Percentiles rank a stretch among this genome's conserved stretches.
Evolutionary conservation across 2,888 invertebrate genomes (phyloP).

Genomic region (Netelia melanura): DNA sequence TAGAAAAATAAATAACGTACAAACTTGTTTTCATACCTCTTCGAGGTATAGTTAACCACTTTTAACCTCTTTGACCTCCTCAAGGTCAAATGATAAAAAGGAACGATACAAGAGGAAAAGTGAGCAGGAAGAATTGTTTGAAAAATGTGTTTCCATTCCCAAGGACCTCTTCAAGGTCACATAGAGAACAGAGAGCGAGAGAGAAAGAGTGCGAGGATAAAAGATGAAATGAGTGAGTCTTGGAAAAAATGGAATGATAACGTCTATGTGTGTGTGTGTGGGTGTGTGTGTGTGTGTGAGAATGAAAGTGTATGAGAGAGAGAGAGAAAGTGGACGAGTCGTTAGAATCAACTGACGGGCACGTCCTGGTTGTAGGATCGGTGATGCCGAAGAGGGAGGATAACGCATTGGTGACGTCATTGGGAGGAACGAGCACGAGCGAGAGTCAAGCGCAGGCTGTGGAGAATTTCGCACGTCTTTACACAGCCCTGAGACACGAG

Average conservation of each 20-base stretch:
- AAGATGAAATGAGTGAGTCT: neutral
- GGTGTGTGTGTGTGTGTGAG: slow-evolving; percentile 49
- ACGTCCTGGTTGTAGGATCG: slow-evolving; percentile 85
- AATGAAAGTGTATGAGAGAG: slow-evolving; percentile 60
- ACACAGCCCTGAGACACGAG: slow-evolving; percentile 82
- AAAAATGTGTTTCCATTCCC: neutral
- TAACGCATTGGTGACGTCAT: slow-evolving; percentile 76
- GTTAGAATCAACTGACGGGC: slow-evolving; percentile 80
- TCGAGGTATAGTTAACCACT: neutral
- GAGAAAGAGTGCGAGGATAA: slow-evolving; percentile 11
- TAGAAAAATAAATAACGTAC: neutral
- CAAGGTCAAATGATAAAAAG: neutral
- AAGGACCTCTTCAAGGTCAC: slow-evolving; percentile 8
- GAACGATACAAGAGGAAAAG: neutral
- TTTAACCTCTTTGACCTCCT: slow-evolving; percentile 4
- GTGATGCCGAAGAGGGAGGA: slow-evolving; percentile 83
- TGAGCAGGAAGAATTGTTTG: neutral
- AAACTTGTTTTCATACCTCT: neutral
- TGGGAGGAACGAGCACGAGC: slow-evolving; percentile 72
- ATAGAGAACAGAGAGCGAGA: slow-evolving; percentile 21
- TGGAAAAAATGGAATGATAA: neutral
- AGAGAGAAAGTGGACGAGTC: slow-evolving; percentile 70
- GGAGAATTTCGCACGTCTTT: slow-evolving; percentile 83
- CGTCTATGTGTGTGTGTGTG: slow-evolving; percentile 36
- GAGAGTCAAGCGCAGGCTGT: slow-evolving; percentile 79